phyloP scores from a whole-genome alignment of 2,113 vertebrate species.

The Limnothrissa miodon region DNA sequence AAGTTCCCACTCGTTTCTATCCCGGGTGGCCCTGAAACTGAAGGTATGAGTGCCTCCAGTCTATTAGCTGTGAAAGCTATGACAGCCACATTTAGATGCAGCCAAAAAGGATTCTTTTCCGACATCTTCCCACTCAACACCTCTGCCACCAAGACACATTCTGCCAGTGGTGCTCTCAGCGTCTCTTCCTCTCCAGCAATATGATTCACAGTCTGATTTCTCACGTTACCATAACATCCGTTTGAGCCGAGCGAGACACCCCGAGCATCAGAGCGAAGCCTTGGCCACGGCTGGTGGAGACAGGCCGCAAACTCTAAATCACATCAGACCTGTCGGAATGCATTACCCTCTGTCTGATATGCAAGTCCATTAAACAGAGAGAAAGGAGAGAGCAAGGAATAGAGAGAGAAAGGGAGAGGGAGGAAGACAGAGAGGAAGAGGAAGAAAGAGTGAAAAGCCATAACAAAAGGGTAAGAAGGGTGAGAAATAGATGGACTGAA shows the following conservation, averaged over 20 bases:
- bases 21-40: background rate
- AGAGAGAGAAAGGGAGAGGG: background rate
- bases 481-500: conserved; percentile 24
- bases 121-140: background rate
- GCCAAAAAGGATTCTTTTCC: background rate
- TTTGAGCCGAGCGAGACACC: background rate
- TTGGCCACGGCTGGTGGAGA: background rate
- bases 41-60: background rate
- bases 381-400: background rate
- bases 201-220: background rate
- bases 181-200: background rate
- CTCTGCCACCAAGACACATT: background rate
- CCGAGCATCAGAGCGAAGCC: background rate
- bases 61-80: background rate
- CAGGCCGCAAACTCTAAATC: background rate
- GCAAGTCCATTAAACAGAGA: background rate
- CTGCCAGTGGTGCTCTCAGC: background rate
- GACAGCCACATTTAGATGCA: background rate
- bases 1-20: background rate
- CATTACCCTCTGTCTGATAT: conserved; percentile 15
- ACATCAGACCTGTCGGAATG: background rate
- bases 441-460: background rate
- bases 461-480: background rate
- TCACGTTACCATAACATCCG: background rate
- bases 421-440: background rate